phyloP scores from a whole-genome alignment of 2,113 vertebrate genomes.

The Isurus oxyrinchus region DNA sequence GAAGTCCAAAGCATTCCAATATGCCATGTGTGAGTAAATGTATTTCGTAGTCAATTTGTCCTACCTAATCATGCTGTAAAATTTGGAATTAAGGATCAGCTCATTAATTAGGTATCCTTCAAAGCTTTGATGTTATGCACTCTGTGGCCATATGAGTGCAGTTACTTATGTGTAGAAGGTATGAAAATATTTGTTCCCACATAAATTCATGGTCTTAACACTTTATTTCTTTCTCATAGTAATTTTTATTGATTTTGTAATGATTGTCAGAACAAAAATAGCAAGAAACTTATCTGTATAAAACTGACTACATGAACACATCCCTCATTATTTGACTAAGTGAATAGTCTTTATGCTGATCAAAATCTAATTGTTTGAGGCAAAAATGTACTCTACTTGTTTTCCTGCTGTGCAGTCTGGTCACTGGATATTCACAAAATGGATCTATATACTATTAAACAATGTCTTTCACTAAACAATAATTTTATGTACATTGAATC shows the following conservation, averaged over 20 bases:
- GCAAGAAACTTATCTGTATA: background rate
- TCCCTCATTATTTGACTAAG: background rate
- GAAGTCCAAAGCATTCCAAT: conserved; percentile 86
- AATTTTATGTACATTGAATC: background rate
- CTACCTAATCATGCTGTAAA: background rate
- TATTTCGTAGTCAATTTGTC: background rate
- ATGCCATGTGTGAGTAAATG: conserved; percentile 84
- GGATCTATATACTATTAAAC: background rate
- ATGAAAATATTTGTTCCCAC: background rate
- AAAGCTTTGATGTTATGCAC: background rate
- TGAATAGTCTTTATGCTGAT: background rate
- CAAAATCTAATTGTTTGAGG: background rate
- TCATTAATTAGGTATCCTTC: background rate
- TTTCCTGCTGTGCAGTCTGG: background rate
- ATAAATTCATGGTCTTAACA: background rate
- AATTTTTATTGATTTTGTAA: background rate
- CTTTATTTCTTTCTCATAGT: background rate
- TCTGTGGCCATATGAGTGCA: no score
- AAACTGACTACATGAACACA: background rate
- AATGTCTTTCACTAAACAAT: background rate
- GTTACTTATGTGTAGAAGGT: background rate
- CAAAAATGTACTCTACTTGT: background rate
- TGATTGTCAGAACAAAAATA: background rate
- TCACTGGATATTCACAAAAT: background rate
- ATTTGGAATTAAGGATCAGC: background rate